Evolutionary conservation across 2,797 vertebrate species (phyloP), one percentile per base, ranked within the genome.

Genomic region (Allobates femoralis): DNA sequence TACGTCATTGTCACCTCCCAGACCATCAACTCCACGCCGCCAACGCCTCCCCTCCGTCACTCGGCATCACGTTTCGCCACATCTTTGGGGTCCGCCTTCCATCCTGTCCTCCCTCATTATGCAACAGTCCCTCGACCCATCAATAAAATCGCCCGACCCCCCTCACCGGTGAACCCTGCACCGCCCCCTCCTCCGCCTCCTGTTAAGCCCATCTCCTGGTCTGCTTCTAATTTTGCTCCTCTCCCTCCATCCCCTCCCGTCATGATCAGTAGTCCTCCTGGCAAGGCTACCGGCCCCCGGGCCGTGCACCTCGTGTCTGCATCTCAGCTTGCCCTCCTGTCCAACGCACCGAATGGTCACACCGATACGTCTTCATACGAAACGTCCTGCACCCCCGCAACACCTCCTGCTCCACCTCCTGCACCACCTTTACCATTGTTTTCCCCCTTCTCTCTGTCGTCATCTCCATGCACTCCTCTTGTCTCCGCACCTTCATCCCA

Each of bases 181-280:
- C 90, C 93, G 5, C 92, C 95, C 60, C 86, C 81, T 0, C 91
- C 95, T 1, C 88, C 92, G 23, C 90, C 92, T 8, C 93, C 92
- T 58, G 79, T 95, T 37, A 97, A 96, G 91, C 94, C 98, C 0
- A 92, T 93, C 34, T 95, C 96, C 93, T 99, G 97, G 96, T 94
- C 96, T 0, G 91, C 96, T 6, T 94, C 95, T 90, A 96, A 91
- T 91, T 98, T 99, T 82, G 97, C 96, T 4, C 98, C 97, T 0
- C 94, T 98, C 76, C 97, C 97, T 2, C 97, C 98, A 0, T 99
- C 98, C 37, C 97, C 98, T 80, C 98, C 98, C 0, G 96, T 99
- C 71, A 98, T 99, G 97, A 99, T 98, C 89, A 99, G 97, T 91
- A 99, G 98, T 71, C 98, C 97, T 4, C 98, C 97, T 1, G 97